phyloP scores from a whole-genome alignment of 1,140 invertebrate species.

The Conus ventricosus region DNA sequence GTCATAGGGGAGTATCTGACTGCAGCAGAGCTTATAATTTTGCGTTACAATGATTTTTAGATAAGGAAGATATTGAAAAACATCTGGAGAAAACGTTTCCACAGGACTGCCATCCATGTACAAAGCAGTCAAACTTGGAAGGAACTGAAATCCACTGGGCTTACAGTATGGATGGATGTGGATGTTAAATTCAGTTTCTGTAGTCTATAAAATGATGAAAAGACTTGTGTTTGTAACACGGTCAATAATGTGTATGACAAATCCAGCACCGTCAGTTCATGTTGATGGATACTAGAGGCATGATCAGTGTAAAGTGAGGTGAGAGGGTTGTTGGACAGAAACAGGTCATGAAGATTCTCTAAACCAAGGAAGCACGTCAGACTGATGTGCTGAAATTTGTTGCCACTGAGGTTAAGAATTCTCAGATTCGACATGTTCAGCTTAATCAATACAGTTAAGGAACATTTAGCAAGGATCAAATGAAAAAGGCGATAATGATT shows the following conservation, averaged over 20 bases:
- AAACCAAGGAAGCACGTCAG: background rate
- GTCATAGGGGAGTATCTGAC: no score
- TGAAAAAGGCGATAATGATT: background rate
- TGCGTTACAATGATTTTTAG: constrained; percentile 38
- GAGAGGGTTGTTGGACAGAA: background rate
- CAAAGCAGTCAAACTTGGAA: background rate
- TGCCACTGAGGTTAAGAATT: background rate
- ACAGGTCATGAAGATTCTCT: constrained; percentile 12
- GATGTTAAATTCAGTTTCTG: background rate
- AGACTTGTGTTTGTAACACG: constrained; percentile 12
- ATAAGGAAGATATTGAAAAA: constrained; percentile 26
- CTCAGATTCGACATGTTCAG: background rate
- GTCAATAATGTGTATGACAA: constrained; percentile 1
- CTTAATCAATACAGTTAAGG: background rate
- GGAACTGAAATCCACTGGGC: constrained; percentile 13
- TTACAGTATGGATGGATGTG: background rate
- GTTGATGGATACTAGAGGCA: background rate
- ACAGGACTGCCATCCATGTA: constrained; percentile 31
- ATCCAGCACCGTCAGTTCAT: background rate
- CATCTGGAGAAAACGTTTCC: constrained; percentile 24
- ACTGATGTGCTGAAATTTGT: no score
- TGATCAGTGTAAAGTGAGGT: background rate
- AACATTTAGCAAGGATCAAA: background rate
- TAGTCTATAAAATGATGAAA: constrained; percentile 21
- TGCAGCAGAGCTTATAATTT: constrained; percentile 28